Evolutionary conservation across 2,113 vertebrate genomes (phyloP).

Genomic region (Dicrurus megarhynchus): DNA sequence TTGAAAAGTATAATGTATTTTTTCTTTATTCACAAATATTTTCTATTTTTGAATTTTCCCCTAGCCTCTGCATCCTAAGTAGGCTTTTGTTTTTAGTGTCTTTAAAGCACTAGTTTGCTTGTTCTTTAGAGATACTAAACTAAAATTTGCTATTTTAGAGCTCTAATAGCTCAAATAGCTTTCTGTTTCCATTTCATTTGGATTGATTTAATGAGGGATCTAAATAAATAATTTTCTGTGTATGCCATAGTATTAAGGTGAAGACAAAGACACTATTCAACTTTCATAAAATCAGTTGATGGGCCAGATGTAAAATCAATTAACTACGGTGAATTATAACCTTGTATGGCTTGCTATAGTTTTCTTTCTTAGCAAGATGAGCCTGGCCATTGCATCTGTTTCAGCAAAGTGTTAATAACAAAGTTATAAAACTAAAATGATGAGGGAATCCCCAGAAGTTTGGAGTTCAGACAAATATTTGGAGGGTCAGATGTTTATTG

Average conservation of each 20-base stretch:
- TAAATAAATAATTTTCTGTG: conserved; percentile 8
- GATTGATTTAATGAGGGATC: conserved; percentile 7
- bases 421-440: neutral
- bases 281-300: conserved; percentile 58
- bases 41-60: neutral
- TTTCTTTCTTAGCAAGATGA: conserved; percentile 14
- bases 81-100: neutral
- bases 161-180: neutral
- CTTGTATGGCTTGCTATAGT: conserved; percentile 34
- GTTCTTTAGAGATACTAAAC: neutral
- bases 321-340: conserved; percentile 46
- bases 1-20: neutral
- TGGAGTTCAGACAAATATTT: neutral
- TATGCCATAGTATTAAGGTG: neutral
- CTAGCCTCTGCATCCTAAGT: neutral
- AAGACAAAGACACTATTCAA: conserved; percentile 71
- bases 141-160: neutral
- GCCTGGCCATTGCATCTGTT: neutral
- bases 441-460: neutral
- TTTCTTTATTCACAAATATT: neutral
- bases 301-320: conserved; percentile 73
- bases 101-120: neutral
- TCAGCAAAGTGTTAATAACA: neutral
- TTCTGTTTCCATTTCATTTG: neutral
- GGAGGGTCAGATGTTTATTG: neutral